These are phyloP conservation scores for Ormyrus thymus DNA, from an alignment of 2,888 invertebrate species.

Conservation along the genomic window DNA sequence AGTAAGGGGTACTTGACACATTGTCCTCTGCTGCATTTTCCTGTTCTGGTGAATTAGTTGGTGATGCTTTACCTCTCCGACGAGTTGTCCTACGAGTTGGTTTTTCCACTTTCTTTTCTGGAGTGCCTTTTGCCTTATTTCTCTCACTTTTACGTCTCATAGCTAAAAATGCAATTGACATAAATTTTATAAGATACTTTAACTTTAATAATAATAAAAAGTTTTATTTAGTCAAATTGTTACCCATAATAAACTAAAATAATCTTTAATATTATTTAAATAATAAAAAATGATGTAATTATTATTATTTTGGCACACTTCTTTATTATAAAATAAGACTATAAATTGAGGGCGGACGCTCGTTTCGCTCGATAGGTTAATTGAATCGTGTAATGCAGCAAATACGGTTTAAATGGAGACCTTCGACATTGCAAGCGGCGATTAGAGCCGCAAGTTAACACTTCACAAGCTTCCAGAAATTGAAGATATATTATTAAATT, in stretches of 20 bases:
- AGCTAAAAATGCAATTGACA: conserved; percentile 55
- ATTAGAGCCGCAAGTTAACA: conserved; percentile 12
- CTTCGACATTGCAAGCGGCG: conserved; percentile 35
- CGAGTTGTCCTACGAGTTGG: conserved; percentile 76
- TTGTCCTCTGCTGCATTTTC: conserved; percentile 75
- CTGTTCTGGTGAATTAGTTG: conserved; percentile 77
- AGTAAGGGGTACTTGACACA: conserved; percentile 55
- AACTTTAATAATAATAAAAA: conserved; percentile 3
- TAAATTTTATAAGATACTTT: background rate
- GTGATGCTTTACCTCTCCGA: conserved; percentile 78
- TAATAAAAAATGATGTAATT: conserved; percentile 42
- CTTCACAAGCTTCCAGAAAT: conserved; percentile 2
- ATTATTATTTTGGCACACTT: conserved; percentile 1
- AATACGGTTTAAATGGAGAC: conserved; percentile 49
- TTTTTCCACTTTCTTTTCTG: conserved; percentile 80
- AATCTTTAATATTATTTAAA: background rate
- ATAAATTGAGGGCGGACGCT: conserved; percentile 34
- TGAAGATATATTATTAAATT: background rate
- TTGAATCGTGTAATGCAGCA: conserved; percentile 35
- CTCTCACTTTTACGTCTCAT: conserved; percentile 87
- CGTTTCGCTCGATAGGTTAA: conserved; percentile 49
- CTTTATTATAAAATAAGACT: conserved; percentile 14
- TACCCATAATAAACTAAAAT: background rate
- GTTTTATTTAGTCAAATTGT: background rate
- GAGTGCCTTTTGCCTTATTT: conserved; percentile 81